Evolutionary conservation across 2,888 invertebrate genomes (phyloP).

Genomic region (Ischnura elegans): DNA sequence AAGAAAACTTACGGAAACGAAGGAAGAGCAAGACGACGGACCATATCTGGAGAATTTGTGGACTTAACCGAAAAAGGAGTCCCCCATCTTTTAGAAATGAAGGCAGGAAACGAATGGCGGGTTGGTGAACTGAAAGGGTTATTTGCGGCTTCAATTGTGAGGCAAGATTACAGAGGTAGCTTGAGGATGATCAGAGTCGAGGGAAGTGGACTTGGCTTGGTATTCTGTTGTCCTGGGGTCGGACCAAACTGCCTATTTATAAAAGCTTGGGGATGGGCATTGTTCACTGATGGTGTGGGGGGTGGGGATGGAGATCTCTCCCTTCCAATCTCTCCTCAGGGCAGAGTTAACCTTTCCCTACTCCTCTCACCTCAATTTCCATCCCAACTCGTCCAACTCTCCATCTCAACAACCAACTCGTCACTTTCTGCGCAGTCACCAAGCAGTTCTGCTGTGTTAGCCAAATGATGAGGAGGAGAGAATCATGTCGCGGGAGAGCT

Average conservation of each 20-base stretch:
- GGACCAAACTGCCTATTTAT: slow-evolving; percentile 31
- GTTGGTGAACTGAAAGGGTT: background rate
- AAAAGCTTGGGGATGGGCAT: background rate
- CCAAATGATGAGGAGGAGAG: too few species aligned
- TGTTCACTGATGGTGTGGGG: background rate
- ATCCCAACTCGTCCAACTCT: background rate
- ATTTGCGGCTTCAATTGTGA: background rate
- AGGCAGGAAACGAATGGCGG: background rate
- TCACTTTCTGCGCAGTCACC: background rate
- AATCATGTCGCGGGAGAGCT: background rate
- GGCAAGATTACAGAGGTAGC: background rate
- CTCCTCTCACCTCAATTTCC: background rate
- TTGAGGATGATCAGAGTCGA: background rate
- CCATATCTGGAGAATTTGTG: too few species aligned
- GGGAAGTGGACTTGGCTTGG: slow-evolving; percentile 2
- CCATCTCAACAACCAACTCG: too few species aligned
- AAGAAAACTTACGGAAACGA: too few species aligned
- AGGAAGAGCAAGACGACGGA: too few species aligned
- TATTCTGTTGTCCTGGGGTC: slow-evolving; percentile 31
- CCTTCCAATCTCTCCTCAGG: background rate
- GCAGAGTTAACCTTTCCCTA: background rate
- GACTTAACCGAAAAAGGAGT: too few species aligned
- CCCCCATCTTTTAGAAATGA: background rate
- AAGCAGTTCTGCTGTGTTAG: too few species aligned
- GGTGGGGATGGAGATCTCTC: background rate